Conservation (phyloP, 53 echinoderm and acorn worm species). For the Patiria pectinifera region DNA sequence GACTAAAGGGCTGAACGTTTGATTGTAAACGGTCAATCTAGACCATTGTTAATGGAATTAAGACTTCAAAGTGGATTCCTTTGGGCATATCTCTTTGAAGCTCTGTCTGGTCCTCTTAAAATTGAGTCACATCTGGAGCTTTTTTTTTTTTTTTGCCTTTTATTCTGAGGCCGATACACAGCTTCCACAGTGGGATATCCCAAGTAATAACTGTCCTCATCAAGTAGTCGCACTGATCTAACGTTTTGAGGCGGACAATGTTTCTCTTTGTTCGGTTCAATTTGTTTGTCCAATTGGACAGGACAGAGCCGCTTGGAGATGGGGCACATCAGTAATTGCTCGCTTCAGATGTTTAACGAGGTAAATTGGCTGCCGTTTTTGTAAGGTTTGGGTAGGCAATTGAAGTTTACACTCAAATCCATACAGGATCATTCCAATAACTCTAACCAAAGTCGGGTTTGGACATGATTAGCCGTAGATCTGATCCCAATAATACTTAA, state of each 20-base stretch:
- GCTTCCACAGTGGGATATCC: background rate
- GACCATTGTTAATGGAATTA: slow-evolving; percentile 31
- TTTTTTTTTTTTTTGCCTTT: background rate
- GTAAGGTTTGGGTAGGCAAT: no score
- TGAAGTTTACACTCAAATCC: no score
- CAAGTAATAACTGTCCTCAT: slow-evolving; percentile 11
- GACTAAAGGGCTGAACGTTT: background rate
- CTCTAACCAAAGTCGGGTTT: no score
- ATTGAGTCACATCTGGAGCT: background rate
- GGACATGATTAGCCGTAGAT: no score
- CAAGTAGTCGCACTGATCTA: background rate
- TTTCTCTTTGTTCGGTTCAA: background rate
- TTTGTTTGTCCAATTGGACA: background rate
- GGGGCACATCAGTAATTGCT: background rate
- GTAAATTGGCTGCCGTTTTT: no score
- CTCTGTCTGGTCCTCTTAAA: background rate
- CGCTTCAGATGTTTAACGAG: background rate
- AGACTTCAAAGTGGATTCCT: slow-evolving; percentile 5
- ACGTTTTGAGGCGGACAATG: background rate
- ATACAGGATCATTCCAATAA: no score
- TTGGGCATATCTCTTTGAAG: no score
- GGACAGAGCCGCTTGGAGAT: background rate
- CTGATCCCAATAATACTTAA: no score
- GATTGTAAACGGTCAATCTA: slow-evolving; percentile 24
- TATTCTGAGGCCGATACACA: background rate